Percentiles rank a stretch among this genome's conserved stretches.
These are phyloP conservation scores for Ganaspis sp. DNA, from an alignment of 1,140 invertebrate species.

Conservation along the genomic window DNA sequence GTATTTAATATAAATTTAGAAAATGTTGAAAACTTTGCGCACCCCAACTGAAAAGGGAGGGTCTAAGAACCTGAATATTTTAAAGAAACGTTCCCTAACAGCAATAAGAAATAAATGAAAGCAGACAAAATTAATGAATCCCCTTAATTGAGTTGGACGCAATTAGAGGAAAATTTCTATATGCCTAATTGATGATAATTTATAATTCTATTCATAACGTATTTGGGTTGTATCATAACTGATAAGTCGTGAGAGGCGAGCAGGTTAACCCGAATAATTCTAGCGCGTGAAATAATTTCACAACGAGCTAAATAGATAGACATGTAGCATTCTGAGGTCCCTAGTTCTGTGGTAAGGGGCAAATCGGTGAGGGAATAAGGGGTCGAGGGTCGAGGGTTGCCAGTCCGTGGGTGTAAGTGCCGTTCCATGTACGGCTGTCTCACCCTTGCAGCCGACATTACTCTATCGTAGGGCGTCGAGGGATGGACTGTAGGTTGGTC, in stretches of 20 bases:
- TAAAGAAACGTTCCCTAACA: too few species aligned
- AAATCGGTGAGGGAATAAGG: constrained; percentile 46
- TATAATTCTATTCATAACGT: constrained; percentile 22
- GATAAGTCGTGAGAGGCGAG: not conserved
- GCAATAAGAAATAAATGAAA: not conserved
- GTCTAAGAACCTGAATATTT: too few species aligned
- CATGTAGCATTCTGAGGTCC: constrained; percentile 45
- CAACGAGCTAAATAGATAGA: constrained; percentile 47
- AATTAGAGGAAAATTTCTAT: not conserved
- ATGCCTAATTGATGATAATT: not conserved
- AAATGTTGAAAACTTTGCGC: too few species aligned
- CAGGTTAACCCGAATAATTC: constrained; percentile 12
- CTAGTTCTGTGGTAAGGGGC: constrained; percentile 38
- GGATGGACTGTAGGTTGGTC: constrained; percentile 1
- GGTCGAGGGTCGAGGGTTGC: constrained; percentile 62
- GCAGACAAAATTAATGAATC: not conserved
- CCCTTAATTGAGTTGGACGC: not conserved
- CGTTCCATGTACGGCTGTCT: constrained; percentile 68
- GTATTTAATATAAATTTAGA: too few species aligned
- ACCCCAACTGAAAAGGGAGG: too few species aligned
- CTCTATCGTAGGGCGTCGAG: constrained; percentile 19
- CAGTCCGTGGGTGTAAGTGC: constrained; percentile 70
- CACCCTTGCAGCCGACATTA: constrained; percentile 30
- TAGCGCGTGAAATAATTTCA: constrained; percentile 46
- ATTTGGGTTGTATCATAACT: not conserved